Base-by-base conservation (phyloP, 2,888 invertebrate genomes). In the Silvanus unidentatus region DNA sequence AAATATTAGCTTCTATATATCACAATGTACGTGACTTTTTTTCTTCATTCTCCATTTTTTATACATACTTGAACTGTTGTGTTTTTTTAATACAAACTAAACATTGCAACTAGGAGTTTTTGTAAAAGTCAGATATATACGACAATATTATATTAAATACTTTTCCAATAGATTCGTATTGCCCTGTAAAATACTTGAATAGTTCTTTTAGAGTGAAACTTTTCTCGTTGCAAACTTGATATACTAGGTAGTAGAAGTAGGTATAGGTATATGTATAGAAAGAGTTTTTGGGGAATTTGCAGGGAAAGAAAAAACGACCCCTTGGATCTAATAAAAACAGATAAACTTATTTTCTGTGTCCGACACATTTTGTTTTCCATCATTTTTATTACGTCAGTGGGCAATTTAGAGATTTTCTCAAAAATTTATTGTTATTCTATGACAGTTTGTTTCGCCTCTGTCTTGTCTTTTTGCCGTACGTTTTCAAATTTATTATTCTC, bases 401-500 rank as follows among this genome's bases (percentile, higher is more conserved):
- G 55, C 60, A 58, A 59, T 59, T 57, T 59, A 44, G 50, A 55
- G 55, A 59, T 63, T 63, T 59, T 56, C 55, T 44, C 49, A 47
- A 43, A 32, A 54, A 51, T 57, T 55, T 54, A 64, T 65, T 64
- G 62, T 64, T 65, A 65, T 64, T 64, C 65, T 51, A 57, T 49
- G 58, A 52, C 52, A 56, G 62, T 61, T 56, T 56, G 60, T 55
- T 59, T 58, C 60, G 58, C 55, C 55, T 59, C 57, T 59, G 53
- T 60, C 57, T 58, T 62, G 59, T 61, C 59, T 59, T 58, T 57
- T 56, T 55, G 47, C 49, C 42, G 50, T 55, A 52, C 54, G 53
- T 52, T 52, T 50, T 51, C 53, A 48, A 63, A 67, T 67, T 66
- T 66, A 65, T 64, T 65, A 67, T 65, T 65, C 65, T 53, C 58